Evolutionary conservation across 2,888 invertebrate genomes (phyloP).

Genomic region (Pyrocoelia pectoralis): DNA sequence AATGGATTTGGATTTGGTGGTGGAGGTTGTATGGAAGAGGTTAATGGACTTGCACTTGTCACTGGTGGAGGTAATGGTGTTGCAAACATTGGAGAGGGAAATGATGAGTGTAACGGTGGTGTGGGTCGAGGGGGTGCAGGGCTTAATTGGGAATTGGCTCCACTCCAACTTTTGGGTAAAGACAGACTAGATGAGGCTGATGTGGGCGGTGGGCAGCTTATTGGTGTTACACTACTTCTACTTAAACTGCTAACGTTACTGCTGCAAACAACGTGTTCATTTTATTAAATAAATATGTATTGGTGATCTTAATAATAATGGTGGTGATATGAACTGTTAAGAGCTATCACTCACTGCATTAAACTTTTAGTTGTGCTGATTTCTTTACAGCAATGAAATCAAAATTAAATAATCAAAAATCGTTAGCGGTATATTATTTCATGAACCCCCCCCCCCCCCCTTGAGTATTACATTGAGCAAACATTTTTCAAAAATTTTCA

Average conservation of each 20-base stretch:
- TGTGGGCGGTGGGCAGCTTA: constrained; percentile 57
- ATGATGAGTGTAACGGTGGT: constrained; percentile 53
- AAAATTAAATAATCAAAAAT: too few relatives aligned
- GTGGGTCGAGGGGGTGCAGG: constrained; percentile 62
- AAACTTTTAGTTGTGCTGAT: too few relatives aligned
- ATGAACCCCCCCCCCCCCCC: too few relatives aligned
- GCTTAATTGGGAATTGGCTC: constrained; percentile 60
- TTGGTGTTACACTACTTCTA: constrained; percentile 66
- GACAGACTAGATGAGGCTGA: constrained; percentile 68
- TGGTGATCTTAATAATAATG: too few relatives aligned
- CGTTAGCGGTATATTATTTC: too few relatives aligned
- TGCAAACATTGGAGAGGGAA: constrained; percentile 63
- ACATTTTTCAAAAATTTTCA: too few relatives aligned
- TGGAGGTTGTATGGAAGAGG: constrained; percentile 68
- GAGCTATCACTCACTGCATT: too few relatives aligned
- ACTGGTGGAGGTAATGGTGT: constrained; percentile 63
- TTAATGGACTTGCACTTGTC: constrained; percentile 72
- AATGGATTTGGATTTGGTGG: constrained; percentile 80
- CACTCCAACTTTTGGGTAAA: constrained; percentile 57
- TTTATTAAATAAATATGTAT: not conserved
- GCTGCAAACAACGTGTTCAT: constrained; percentile 60
- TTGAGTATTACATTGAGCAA: too few relatives aligned
- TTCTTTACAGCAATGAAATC: too few relatives aligned
- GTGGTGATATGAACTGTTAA: too few relatives aligned
- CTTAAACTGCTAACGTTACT: constrained; percentile 87